A percentile compares a stretch with the other conserved stretches of the same genome.
These are phyloP conservation scores for Silurus aristotelis DNA, from an alignment of 2,797 vertebrate species.

Conservation along the genomic window DNA sequence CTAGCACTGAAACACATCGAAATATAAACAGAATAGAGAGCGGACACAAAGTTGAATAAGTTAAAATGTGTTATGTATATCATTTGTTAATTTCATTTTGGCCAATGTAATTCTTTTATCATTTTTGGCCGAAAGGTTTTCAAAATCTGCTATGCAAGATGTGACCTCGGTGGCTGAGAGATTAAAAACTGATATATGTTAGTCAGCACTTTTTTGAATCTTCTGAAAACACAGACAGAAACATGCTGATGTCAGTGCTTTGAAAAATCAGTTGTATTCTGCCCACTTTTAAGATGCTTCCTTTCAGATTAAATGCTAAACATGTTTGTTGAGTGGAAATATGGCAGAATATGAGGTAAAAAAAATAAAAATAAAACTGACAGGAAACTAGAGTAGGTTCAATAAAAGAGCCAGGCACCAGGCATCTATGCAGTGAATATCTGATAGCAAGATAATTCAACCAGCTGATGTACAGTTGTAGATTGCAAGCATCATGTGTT, in stretches of 20 bases:
- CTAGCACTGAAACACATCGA: background rate
- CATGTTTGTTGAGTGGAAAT: background rate
- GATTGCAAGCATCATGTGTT: background rate
- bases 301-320: background rate
- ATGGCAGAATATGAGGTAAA: background rate
- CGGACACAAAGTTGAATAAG: no score
- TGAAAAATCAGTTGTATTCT: background rate
- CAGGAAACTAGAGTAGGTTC: background rate
- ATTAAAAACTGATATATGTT: background rate
- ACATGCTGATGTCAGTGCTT: background rate
- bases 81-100: no score
- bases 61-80: no score
- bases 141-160: background rate
- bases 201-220: slow-evolving; percentile 4
- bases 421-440: background rate
- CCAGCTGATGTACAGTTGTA: background rate
- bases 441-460: background rate
- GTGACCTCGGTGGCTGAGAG: background rate
- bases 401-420: background rate
- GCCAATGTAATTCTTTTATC: background rate
- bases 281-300: background rate
- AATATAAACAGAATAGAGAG: no score
- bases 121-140: background rate
- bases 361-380: background rate
- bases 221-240: background rate